A percentile compares a stretch with the other conserved stretches of the same genome.
Conservation (phyloP, 2,797 vertebrate genomes). For the Cryptoblepharus egeriae region DNA sequence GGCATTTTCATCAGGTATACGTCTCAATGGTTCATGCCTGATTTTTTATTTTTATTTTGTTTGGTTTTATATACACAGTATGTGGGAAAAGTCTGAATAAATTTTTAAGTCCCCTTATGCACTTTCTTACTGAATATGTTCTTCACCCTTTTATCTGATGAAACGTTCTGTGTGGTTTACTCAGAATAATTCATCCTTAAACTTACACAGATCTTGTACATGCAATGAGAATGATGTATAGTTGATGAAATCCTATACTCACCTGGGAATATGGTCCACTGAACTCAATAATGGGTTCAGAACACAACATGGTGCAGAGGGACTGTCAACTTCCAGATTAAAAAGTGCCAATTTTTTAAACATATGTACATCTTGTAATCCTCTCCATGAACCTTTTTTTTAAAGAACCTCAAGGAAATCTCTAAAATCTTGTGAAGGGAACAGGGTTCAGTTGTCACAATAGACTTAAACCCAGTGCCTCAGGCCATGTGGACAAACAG, state of each 20-base stretch:
- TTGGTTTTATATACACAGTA: background rate
- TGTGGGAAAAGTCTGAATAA: background rate
- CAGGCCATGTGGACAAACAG: fast-evolving
- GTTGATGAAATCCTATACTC: no score
- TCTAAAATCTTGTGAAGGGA: background rate
- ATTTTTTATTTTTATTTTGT: background rate
- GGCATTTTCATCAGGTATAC: background rate
- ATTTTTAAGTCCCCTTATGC: background rate
- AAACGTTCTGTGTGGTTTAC: background rate
- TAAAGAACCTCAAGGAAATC: background rate
- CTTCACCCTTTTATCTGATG: background rate
- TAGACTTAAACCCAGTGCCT: background rate
- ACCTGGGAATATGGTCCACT: no score
- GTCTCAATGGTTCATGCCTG: background rate
- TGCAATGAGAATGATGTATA: background rate
- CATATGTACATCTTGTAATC: background rate
- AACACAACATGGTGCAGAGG: background rate
- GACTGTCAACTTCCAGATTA: background rate
- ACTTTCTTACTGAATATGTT: background rate
- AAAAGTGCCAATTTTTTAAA: background rate
- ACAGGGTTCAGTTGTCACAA: background rate
- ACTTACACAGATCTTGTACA: background rate
- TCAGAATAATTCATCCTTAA: background rate
- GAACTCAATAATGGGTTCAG: no score
- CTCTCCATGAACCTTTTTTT: background rate